Evolutionary conservation across 2,797 vertebrate genomes (phyloP).

Genomic region (Hydrocynus forskahlii): DNA sequence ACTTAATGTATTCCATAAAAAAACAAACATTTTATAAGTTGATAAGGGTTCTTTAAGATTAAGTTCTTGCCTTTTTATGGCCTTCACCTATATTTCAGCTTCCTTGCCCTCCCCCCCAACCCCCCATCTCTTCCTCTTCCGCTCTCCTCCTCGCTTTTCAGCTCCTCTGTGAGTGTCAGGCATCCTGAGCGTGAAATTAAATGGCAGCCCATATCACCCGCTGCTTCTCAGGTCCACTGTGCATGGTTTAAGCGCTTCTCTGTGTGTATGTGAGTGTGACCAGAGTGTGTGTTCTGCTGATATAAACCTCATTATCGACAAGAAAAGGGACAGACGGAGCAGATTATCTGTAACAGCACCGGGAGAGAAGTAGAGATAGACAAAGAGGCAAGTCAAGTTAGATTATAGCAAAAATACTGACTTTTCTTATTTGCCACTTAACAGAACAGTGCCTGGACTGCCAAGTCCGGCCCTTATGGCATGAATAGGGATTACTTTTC

Average conservation of each 20-base stretch:
- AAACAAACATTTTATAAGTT: no score
- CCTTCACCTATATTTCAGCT: slow-evolving; percentile 46
- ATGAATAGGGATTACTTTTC: background rate
- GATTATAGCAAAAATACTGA: background rate
- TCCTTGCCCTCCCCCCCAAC: slow-evolving; percentile 23
- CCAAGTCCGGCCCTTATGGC: background rate
- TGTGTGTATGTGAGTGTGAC: background rate
- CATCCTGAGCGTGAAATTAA: slow-evolving; percentile 57
- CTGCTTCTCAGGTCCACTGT: slow-evolving; percentile 18
- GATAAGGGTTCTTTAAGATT: background rate
- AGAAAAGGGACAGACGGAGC: slow-evolving; percentile 30
- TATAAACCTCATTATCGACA: slow-evolving; percentile 37
- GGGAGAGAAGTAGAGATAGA: background rate
- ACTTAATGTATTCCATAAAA: background rate
- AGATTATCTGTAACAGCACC: slow-evolving; percentile 21
- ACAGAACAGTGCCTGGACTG: background rate
- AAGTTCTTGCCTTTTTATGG: slow-evolving; percentile 30
- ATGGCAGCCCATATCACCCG: slow-evolving; percentile 38
- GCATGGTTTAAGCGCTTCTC: background rate
- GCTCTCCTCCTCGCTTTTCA: slow-evolving; percentile 12
- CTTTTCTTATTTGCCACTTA: background rate
- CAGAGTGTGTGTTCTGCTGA: slow-evolving; percentile 26
- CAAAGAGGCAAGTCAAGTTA: background rate
- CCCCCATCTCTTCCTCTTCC: slow-evolving; percentile 48
- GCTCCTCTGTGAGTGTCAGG: background rate